Evolutionary conservation across 2,113 vertebrate genomes (phyloP), one percentile per base, ranked within the genome.

Genomic region (Pluvianellus socialis): DNA sequence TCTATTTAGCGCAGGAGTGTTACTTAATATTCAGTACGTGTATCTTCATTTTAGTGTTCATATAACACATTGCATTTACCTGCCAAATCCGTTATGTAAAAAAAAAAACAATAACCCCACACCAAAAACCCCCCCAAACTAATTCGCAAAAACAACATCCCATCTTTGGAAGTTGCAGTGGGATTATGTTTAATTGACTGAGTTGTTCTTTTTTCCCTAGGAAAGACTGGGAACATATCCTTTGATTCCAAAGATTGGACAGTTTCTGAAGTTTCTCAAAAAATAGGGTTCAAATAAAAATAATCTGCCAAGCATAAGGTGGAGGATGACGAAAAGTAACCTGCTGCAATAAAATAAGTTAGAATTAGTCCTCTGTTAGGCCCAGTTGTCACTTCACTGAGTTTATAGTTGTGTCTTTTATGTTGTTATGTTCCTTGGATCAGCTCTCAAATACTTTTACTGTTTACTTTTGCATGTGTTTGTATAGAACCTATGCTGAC

Each of bases 401-500:
- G 4, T 55, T 90, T 35, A 10, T 30, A 33, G 16, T 76, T 50
- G 10, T 56, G 1, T 76, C 32, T 84, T 84, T 53, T 47, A 30
- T 52, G 22, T 76, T 63, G 19, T 7, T 77, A 15, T 11, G 22
- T 70, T 83, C 23, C 47, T 59, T 66, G 27, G 10, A 49, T 73
- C n/a, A 77, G 14, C 24, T 93, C 40, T 83, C 33, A 82, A 16
- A 30, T 73, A 9, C 45, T 76, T 14, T 44, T 45, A 35, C 38
- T 28, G 24, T 81, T 62, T 63, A 32, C 45, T 7, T 19, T 73
- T 44, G 9, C 73, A 0, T 82, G 49, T 44, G 11, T 84, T 23
- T 33, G 9, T 62, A 2, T 71, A 99, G 99, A 90, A 99, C 99
- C 6, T 99, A 99, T 47, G 99, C 99, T 55, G 99, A 99, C 96